These are phyloP conservation scores for Lontra canadensis DNA, from an alignment of 2,113 vertebrate species.

Conservation along the genomic window DNA sequence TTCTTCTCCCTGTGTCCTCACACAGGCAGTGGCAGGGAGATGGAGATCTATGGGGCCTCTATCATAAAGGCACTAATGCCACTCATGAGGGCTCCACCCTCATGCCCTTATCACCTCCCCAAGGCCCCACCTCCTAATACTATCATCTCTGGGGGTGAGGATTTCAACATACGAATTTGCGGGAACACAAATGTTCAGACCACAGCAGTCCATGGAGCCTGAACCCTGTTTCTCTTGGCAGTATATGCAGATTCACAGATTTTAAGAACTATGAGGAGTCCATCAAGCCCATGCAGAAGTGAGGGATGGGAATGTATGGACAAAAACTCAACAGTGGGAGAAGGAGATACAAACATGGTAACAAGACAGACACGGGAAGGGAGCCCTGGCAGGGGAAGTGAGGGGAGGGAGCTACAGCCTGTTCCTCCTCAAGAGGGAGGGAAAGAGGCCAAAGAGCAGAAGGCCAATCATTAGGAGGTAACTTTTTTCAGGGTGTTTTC, in stretches of 20 bases:
- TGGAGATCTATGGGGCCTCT: not conserved
- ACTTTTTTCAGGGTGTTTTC: not conserved
- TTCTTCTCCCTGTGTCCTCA: not conserved
- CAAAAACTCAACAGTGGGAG: not conserved
- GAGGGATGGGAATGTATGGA: not conserved
- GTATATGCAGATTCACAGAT: not conserved
- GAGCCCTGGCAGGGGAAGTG: rapidly evolving
- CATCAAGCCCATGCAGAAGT: not conserved
- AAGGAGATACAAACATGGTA: not conserved
- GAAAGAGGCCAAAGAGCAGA: not conserved
- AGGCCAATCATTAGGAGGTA: not conserved
- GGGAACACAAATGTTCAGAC: not conserved
- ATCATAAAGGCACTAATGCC: not conserved
- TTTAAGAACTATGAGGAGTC: conserved; percentile 13
- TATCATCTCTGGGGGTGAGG: not conserved
- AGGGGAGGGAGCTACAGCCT: no score
- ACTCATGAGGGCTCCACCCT: not conserved
- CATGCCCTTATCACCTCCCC: not conserved
- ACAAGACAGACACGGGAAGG: not conserved
- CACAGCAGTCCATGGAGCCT: not conserved
- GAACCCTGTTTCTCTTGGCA: conserved; percentile 39
- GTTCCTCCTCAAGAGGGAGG: not conserved
- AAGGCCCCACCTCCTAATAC: not conserved
- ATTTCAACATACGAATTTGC: not conserved
- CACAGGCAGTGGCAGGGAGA: not conserved